These are phyloP conservation scores for Pentalonia nigronervosa DNA, from an alignment of 1,140 invertebrate genomes.

Conservation along the genomic window DNA sequence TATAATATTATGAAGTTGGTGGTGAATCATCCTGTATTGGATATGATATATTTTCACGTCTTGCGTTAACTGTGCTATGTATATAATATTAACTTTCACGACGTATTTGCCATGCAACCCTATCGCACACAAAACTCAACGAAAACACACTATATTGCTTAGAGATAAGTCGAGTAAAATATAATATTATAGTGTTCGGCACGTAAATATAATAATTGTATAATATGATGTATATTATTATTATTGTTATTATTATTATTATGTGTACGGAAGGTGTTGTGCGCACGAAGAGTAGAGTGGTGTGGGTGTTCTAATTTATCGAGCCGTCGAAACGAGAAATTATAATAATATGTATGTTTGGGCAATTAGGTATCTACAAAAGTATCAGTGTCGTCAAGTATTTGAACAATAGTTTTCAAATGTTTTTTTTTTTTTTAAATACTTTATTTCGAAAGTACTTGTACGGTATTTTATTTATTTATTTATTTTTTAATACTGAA, in stretches of 20 bases:
- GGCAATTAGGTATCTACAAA: too few relatives aligned
- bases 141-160: background rate
- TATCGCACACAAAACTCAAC: background rate
- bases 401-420: background rate
- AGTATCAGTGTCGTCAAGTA: background rate
- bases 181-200: background rate
- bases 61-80: too few relatives aligned
- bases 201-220: background rate
- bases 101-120: background rate
- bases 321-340: background rate
- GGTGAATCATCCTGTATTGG: too few relatives aligned
- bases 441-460: background rate
- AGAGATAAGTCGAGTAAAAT: background rate
- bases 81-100: background rate
- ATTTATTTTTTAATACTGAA: background rate
- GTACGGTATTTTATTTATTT: background rate
- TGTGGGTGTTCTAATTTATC: too few relatives aligned
- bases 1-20: too few relatives aligned
- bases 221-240: background rate
- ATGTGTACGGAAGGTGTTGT: background rate
- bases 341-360: background rate
- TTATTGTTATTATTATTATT: background rate
- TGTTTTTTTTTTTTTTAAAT: background rate
- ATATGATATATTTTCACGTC: too few relatives aligned
- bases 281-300: background rate